Evolutionary conservation across 2,113 vertebrate species (phyloP).

Genomic region (Catharus fuscescens): DNA sequence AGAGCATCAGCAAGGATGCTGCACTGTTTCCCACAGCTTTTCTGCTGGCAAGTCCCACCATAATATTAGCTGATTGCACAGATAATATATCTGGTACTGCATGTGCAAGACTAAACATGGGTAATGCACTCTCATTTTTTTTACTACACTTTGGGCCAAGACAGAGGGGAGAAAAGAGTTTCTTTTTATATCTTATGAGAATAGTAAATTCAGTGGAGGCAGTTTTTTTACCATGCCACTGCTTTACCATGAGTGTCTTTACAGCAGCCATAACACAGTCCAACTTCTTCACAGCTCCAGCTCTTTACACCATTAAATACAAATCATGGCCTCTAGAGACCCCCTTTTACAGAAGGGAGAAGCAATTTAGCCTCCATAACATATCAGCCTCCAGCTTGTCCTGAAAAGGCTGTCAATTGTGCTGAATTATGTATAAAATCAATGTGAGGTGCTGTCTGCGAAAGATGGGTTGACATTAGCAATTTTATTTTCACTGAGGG

Average conservation of each 20-base stretch:
- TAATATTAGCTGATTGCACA: neutral
- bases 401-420: constrained; percentile 41
- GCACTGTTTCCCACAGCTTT: neutral
- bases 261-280: neutral
- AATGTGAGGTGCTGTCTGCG: constrained; percentile 8
- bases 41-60: neutral
- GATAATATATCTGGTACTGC: neutral
- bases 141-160: neutral
- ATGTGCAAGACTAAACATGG: neutral
- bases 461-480: constrained; percentile 40
- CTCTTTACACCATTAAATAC: neutral
- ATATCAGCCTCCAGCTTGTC: constrained; percentile 53
- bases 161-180: neutral
- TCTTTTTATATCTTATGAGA: neutral
- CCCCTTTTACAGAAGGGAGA: constrained; percentile 59
- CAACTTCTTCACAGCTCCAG: neutral
- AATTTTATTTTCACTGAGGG: constrained; percentile 35
- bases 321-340: constrained; percentile 42
- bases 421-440: constrained; percentile 66
- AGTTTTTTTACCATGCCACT: neutral
- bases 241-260: neutral
- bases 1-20: neutral
- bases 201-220: neutral
- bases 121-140: neutral
- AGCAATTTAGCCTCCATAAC: constrained; percentile 58